Conservation (phyloP, 2,888 invertebrate species). For the Chrysolina haemoptera region DNA sequence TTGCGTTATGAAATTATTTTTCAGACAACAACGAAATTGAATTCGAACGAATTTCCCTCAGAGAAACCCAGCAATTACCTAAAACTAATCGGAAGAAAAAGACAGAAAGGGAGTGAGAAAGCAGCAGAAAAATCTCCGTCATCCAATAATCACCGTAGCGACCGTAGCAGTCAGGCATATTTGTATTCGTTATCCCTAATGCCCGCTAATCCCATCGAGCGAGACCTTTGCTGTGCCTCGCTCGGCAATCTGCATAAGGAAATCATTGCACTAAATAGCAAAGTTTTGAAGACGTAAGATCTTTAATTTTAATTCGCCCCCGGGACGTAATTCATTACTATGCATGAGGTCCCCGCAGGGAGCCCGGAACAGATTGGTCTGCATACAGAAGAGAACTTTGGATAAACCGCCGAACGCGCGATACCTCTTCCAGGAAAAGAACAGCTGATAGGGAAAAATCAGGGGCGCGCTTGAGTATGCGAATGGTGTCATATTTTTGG, state of each 20-base stretch:
- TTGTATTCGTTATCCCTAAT: conserved; percentile 51
- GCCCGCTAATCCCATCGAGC: conserved; percentile 41
- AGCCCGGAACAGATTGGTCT: conserved; percentile 68
- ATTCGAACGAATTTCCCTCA: not conserved
- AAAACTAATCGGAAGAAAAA: not conserved
- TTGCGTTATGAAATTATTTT: not conserved
- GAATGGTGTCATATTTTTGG: too few species aligned
- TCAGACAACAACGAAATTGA: not conserved
- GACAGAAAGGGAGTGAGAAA: not conserved
- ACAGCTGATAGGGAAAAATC: conserved; percentile 4
- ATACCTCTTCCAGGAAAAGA: conserved; percentile 17
- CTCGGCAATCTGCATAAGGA: conserved; percentile 67
- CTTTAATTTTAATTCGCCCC: conserved; percentile 72
- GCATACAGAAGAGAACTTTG: conserved; percentile 62
- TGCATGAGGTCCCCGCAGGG: conserved; percentile 69
- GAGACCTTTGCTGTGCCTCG: conserved; percentile 34
- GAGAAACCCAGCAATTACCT: not conserved
- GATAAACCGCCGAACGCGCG: conserved; percentile 20
- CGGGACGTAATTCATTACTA: conserved; percentile 72
- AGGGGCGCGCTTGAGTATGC: not conserved
- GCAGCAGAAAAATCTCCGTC: conserved; percentile 13
- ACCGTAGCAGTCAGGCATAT: conserved; percentile 32
- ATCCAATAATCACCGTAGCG: conserved; percentile 22
- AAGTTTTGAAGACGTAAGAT: conserved; percentile 70
- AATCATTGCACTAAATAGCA: conserved; percentile 71